Base-by-base conservation (phyloP, 2,888 invertebrate genomes). In the Autographa pulchrina region DNA sequence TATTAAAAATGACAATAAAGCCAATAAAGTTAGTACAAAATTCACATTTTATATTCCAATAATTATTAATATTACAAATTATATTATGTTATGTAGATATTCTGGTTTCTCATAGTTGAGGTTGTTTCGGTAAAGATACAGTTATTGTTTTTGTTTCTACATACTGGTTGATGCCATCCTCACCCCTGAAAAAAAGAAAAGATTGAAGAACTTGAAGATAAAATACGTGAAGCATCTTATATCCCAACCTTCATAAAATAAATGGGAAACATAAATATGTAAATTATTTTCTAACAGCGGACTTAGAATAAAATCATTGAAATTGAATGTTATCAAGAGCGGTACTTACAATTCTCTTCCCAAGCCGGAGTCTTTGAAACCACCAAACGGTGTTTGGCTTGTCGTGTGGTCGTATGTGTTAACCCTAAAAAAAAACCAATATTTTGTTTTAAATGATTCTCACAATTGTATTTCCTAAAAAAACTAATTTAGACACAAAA, bases 381-480 rank as follows among this genome's bases (percentile, higher is more conserved):
- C 99, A 32, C 99, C 99, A 89, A 99, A 99, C 3, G 99, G 98
- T 64, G 98, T 97, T 91, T 98, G 98, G 52, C 97, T 96, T 11
- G 96, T 95, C 1, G 97, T 96, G 75, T 96, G 96, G 84, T 97
- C 97, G 84, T 97, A 98, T 63, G 97, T 97, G 88, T 98, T 98
- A 0, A 98, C 95, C 98, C 97, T 98, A 89, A 62, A 92, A 38
- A 11, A 35, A 89, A 14, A 9, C 1, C 43, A 13, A 52, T 66
- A 67, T 32, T 31, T 56, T 32, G 25, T 58, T 14, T 60, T 14
- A 48, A 66, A 41, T 41, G n/a, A 31, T 31, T 35, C 48, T 35
- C 58, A 35, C 11, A 61, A 38, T 16, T 54, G 48, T 5, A 68
- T 73, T 75, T 52, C 6, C 8, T 14, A 1, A 2, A 2, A 25